These are phyloP conservation scores for Lateolabrax maculatus DNA, from an alignment of 2,797 vertebrate genomes.

Conservation along the genomic window DNA sequence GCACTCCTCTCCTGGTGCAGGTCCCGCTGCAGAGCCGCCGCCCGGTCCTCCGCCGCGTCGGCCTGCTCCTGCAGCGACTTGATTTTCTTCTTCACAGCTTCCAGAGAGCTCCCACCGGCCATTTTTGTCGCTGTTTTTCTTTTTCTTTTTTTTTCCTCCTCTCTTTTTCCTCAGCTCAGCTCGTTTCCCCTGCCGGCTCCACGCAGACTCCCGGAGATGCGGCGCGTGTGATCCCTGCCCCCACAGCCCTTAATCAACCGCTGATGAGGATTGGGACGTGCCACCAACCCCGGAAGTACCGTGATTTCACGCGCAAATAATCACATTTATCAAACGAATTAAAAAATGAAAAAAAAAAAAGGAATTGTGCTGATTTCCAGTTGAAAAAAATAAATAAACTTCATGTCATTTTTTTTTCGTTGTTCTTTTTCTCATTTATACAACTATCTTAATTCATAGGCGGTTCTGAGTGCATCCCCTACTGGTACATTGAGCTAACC, in stretches of 20 bases:
- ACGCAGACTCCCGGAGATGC: slow-evolving; percentile 52
- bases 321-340: neutral
- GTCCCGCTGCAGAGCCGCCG: slow-evolving; percentile 89
- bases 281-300: slow-evolving; percentile 78
- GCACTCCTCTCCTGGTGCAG: slow-evolving; percentile 90
- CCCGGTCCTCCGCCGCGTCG: slow-evolving; percentile 90
- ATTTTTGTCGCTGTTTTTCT: no score
- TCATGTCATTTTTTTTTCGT: rapidly evolving
- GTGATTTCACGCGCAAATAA: slow-evolving; percentile 22
- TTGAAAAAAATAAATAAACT: no score
- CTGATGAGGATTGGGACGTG: slow-evolving; percentile 81
- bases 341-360: no score
- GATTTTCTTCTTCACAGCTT: slow-evolving; percentile 95
- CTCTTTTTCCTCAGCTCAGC: slow-evolving; percentile 56
- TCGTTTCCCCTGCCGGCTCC: slow-evolving; percentile 33
- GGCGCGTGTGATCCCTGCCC: slow-evolving; percentile 77
- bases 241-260: slow-evolving; percentile 78
- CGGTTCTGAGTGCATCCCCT: slow-evolving; percentile 52
- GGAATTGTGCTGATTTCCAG: neutral
- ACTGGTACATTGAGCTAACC: slow-evolving; percentile 58
- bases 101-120: slow-evolving; percentile 91
- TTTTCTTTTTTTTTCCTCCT: no score
- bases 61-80: slow-evolving; percentile 93
- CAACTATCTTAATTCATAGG: neutral
- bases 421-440: neutral